Evolutionary conservation across 2,797 vertebrate species (phyloP), one percentile per base, ranked within the genome.

Genomic region (Tragopan temminckii): DNA sequence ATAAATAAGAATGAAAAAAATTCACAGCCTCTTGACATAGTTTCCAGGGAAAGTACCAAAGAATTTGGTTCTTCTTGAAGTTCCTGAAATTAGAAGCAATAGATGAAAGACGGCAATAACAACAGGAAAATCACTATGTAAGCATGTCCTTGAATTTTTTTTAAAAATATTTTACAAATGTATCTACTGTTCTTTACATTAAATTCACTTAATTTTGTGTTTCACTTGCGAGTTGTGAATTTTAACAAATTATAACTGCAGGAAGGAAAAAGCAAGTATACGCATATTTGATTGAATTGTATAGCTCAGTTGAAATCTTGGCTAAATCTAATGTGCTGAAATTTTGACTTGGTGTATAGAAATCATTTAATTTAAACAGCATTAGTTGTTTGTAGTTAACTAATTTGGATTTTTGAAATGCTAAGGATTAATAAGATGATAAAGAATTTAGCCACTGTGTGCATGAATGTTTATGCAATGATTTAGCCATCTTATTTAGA

Each of bases 11-110:
- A 98, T 97, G 77, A 95, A 89, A 87, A 95, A 77, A 90, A 19
- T 89, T 99, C 99, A 99, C 97, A 99, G 98, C 97, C 98, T 98
- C 98, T 99, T 99, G 95, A 99, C 99, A 86, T 99, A 99, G 98
- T 99, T 99, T 98, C 99, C 99, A 59, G 99, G 99, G 97, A 99
- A 99, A 97, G 99, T 99, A 98, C 99, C 99, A 97, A 99, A 99
- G 96, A 98, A 98, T 98, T 98, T 99, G 97, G 98, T 99, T 98
- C 98, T 98, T 97, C 99, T 99, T 21, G 99, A 99, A 59, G 99
- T 99, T 97, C 99, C 99, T 99, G 97, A 97, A 98, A 97, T 97
- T 77, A 97, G 94, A 98, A 98, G 96, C 92, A 94, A 95, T 64
- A 97, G 70, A 94, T 96, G 96, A 97, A 97, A 97, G 50, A 93